Percentiles rank a stretch among this genome's conserved stretches.
These are phyloP conservation scores for Nothoprocta pentlandii DNA, from an alignment of 2,113 vertebrate genomes.

Conservation along the genomic window DNA sequence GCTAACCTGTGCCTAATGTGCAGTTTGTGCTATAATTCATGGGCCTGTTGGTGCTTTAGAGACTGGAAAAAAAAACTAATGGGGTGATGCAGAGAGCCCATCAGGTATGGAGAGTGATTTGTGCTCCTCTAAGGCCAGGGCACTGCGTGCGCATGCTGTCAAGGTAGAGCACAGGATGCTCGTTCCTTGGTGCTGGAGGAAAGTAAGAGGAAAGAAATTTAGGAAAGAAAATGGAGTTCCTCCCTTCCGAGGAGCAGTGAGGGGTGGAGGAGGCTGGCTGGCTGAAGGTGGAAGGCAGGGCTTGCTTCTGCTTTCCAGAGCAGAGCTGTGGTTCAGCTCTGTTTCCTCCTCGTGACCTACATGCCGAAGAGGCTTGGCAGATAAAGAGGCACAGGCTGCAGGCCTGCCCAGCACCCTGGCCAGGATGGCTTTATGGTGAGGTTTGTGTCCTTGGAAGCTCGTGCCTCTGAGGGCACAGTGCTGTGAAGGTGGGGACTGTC, in stretches of 20 bases:
- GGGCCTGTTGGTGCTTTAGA: not conserved
- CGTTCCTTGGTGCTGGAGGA: not conserved
- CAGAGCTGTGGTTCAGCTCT: slow-evolving; percentile 48
- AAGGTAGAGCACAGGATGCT: not conserved
- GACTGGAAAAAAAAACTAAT: not conserved
- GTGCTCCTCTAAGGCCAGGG: not conserved
- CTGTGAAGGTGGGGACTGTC: not conserved
- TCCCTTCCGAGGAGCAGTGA: not conserved
- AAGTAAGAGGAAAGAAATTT: not conserved
- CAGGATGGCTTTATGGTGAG: not conserved
- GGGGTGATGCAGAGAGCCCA: not conserved
- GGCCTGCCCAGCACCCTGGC: not conserved
- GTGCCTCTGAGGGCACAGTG: fast-evolving
- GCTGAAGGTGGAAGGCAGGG: slow-evolving; percentile 27
- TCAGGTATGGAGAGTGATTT: not conserved
- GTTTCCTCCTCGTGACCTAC: slow-evolving; percentile 59
- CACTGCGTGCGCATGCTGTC: fast-evolving
- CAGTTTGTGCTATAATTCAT: not conserved
- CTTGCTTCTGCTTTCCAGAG: slow-evolving; percentile 71
- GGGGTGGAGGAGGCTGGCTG: not conserved
- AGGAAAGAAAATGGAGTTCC: not conserved
- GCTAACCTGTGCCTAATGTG: not conserved
- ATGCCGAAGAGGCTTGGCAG: slow-evolving; percentile 18
- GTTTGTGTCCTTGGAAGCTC: not conserved
- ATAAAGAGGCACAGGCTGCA: not conserved